These are phyloP conservation scores for Galago senegalensis DNA, from an alignment of 2,797 vertebrate species.

Conservation along the genomic window DNA sequence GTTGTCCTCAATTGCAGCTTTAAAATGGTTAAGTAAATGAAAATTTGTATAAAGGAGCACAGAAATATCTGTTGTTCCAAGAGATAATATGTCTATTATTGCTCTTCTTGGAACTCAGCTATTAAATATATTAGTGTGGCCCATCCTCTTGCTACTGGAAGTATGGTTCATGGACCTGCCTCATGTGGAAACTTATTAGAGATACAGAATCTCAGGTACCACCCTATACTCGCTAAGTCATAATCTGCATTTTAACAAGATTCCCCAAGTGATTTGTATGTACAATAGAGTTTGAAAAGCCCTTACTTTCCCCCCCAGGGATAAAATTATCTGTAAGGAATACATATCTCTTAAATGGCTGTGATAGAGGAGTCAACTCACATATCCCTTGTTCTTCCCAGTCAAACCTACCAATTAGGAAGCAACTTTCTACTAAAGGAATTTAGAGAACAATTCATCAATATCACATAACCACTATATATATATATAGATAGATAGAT, in stretches of 20 bases:
- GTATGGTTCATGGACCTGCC: background rate
- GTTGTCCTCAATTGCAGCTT: background rate
- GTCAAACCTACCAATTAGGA: background rate
- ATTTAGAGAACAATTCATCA: background rate
- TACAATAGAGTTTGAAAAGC: background rate
- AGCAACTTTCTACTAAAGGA: background rate
- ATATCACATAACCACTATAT: background rate
- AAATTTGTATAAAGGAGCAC: background rate
- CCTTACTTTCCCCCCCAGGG: background rate
- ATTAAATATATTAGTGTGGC: background rate
- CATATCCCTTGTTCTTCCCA: background rate
- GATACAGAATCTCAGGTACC: background rate
- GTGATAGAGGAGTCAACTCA: background rate
- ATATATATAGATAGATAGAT: background rate
- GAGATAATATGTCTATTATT: background rate
- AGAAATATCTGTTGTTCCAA: background rate
- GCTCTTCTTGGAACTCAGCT: background rate
- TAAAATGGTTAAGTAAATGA: background rate
- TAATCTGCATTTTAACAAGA: constrained; percentile 21
- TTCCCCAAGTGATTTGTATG: background rate
- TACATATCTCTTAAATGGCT: background rate
- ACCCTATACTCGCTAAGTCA: background rate
- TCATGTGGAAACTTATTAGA: background rate
- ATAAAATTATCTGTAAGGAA: background rate
- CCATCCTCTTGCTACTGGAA: background rate